phyloP scores from a whole-genome alignment of 2,888 invertebrate genomes.

The Eudasyphora cyanicolor region DNA sequence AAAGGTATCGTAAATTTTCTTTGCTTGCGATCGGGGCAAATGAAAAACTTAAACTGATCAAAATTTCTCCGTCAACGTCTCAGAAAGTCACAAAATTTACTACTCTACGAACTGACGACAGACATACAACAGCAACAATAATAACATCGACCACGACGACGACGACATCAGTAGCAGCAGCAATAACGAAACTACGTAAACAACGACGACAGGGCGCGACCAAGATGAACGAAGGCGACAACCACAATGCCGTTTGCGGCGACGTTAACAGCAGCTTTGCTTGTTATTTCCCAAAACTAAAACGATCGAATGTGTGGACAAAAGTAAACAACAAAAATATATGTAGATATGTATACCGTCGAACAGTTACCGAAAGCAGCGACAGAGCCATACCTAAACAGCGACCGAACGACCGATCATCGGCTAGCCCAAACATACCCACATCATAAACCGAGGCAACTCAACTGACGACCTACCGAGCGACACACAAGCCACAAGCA shows the following conservation, averaged over 20 bases:
- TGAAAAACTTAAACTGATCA: constrained; percentile 79
- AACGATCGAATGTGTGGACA: constrained; percentile 45
- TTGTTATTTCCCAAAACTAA: constrained; percentile 45
- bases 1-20: constrained; percentile 64
- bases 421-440: not conserved
- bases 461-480: not conserved
- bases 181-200: not conserved
- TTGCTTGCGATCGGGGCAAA: constrained; percentile 77
- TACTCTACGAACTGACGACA: too few relatives aligned
- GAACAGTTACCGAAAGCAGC: too few relatives aligned
- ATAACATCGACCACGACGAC: constrained; percentile 50
- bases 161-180: constrained; percentile 27
- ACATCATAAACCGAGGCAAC: too few relatives aligned
- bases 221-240: constrained; percentile 19
- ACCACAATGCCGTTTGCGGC: constrained; percentile 5
- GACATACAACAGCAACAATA: constrained; percentile 49
- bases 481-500: constrained; percentile 4
- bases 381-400: not conserved
- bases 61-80: constrained; percentile 78
- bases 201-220: constrained; percentile 9
- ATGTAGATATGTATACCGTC: not conserved
- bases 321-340: constrained; percentile 26
- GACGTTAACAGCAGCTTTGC: not conserved
- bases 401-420: constrained; percentile 9
- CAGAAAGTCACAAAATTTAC: constrained; percentile 69